Evolutionary conservation across 2,888 invertebrate species (phyloP).

Genomic region (Tupiocoris notatus): DNA sequence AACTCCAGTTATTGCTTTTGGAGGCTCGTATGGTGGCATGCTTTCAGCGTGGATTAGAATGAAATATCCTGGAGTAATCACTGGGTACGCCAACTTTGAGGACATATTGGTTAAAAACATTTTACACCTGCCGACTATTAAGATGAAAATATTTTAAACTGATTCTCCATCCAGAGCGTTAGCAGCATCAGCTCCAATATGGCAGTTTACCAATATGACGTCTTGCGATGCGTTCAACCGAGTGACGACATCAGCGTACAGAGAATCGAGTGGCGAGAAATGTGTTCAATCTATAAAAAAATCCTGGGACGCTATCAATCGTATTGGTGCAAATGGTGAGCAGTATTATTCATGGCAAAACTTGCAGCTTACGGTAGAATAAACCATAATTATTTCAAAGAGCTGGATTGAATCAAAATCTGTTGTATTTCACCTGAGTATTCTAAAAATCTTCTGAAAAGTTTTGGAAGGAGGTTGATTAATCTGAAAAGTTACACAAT

Average conservation of each 20-base stretch:
- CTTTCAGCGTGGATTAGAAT: conserved; percentile 91
- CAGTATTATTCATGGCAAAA: no score
- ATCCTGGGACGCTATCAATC: conserved; percentile 73
- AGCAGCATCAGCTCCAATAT: conserved; percentile 89
- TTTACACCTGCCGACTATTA: neutral
- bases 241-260: conserved; percentile 78
- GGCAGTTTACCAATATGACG: conserved; percentile 77
- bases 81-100: conserved; percentile 65
- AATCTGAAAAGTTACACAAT: no score
- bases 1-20: conserved; percentile 69
- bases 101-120: neutral
- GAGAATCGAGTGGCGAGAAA: conserved; percentile 55
- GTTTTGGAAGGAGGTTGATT: no score
- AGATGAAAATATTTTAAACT: no score
- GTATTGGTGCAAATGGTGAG: conserved; percentile 42
- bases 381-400: no score
- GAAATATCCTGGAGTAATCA: conserved; percentile 88
- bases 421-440: no score
- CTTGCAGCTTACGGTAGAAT: no score
- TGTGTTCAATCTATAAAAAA: conserved; percentile 72
- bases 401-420: no score
- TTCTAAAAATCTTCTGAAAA: no score
- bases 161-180: conserved; percentile 80
- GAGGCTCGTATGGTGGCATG: conserved; percentile 98
- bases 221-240: conserved; percentile 73